These are phyloP conservation scores for Tetramorium parvispinum DNA, from an alignment of 1,140 invertebrate genomes.

Conservation along the genomic window DNA sequence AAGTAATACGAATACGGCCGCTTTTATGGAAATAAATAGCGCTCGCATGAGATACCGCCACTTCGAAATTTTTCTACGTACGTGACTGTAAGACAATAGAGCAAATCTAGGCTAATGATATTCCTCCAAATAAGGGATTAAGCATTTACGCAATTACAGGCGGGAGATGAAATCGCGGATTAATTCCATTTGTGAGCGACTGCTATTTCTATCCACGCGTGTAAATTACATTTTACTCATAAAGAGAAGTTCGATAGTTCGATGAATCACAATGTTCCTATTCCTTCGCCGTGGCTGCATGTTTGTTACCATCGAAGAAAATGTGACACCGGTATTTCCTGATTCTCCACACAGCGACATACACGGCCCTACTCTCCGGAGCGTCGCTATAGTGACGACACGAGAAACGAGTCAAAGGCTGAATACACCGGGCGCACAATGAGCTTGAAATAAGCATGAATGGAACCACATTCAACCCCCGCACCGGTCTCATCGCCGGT, in stretches of 20 bases:
- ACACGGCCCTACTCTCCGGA: slow-evolving; percentile 69
- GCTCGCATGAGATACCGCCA: not conserved
- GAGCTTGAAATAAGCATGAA: slow-evolving; percentile 84
- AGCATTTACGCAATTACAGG: slow-evolving; percentile 13
- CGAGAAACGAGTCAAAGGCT: slow-evolving; percentile 81
- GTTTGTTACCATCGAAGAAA: slow-evolving; percentile 73
- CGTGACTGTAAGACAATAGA: not conserved
- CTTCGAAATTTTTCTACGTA: not conserved
- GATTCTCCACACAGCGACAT: slow-evolving; percentile 75
- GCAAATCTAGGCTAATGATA: slow-evolving; percentile 23
- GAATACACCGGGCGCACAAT: slow-evolving; percentile 81
- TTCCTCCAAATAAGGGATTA: not conserved
- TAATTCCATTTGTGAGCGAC: not conserved
- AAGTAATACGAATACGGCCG: not conserved
- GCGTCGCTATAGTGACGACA: slow-evolving; percentile 71
- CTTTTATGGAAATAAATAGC: slow-evolving; percentile 6
- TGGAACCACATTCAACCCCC: slow-evolving; percentile 78
- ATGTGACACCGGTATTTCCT: slow-evolving; percentile 80
- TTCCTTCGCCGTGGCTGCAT: slow-evolving; percentile 54
- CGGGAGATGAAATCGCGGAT: not conserved
- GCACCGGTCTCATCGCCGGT: slow-evolving; percentile 63
- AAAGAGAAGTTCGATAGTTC: slow-evolving; percentile 47
- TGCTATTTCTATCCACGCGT: slow-evolving; percentile 23
- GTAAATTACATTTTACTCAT: slow-evolving; percentile 49
- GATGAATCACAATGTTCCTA: slow-evolving; percentile 39